phyloP scores from a whole-genome alignment of 2,888 invertebrate genomes.

The Leistus spinibarbis region DNA sequence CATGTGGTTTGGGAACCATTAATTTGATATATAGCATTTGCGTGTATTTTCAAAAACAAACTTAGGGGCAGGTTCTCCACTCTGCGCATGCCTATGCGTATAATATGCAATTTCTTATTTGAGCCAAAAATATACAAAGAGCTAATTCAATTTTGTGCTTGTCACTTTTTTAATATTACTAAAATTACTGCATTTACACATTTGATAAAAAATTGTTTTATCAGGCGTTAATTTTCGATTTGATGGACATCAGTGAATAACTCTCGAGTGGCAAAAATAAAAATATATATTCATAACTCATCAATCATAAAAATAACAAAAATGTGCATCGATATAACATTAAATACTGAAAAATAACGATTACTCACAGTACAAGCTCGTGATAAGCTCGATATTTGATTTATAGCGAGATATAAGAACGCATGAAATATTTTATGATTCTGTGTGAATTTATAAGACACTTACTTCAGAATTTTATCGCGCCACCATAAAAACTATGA shows the following conservation, averaged over 20 bases:
- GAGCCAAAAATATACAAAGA: too few relatives aligned
- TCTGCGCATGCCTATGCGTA: too few relatives aligned
- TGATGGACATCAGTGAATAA: neutral
- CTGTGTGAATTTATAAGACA: neutral
- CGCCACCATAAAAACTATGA: neutral
- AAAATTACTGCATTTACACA: too few relatives aligned
- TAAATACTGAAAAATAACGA: neutral
- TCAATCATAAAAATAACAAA: neutral
- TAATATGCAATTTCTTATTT: too few relatives aligned
- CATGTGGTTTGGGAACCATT: neutral
- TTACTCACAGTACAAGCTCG: neutral
- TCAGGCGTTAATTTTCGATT: too few relatives aligned
- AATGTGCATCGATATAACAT: neutral
- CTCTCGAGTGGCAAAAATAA: neutral
- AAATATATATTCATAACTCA: neutral
- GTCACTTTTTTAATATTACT: too few relatives aligned
- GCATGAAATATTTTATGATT: neutral
- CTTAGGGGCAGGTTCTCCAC: too few relatives aligned
- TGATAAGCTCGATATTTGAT: neutral
- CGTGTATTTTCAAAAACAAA: too few relatives aligned
- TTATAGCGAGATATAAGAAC: neutral
- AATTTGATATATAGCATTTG: too few relatives aligned
- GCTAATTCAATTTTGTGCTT: too few relatives aligned
- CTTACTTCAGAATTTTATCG: neutral
- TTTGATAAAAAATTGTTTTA: too few relatives aligned